Evolutionary conservation across 2,113 vertebrate species (phyloP), one percentile per base, ranked within the genome.

Genomic region (Amazona vittata): DNA sequence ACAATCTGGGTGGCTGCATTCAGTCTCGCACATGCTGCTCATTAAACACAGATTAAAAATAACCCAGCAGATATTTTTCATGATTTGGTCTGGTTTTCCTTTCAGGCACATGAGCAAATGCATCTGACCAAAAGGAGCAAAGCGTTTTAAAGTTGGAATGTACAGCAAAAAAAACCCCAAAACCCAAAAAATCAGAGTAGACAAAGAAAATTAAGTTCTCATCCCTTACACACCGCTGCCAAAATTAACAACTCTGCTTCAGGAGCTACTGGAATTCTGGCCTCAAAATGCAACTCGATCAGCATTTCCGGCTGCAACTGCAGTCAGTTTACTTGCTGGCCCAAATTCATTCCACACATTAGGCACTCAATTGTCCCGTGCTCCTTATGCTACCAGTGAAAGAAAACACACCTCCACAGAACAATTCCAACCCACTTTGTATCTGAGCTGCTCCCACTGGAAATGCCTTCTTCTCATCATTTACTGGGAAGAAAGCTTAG

Each of bases 21-120:
- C 84, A 84, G 89, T 89, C 89, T 90, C 68, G 83, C 94, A 94
- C 73, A 68, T 67, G 78, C 65, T 85, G 90, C 3, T 84, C 87
- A 49, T 11, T n/a, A 79, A 92, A 62, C 68, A 47, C 47, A 52
- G 68, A 93, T 83, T 85, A 90, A 90, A 96, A 90, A 88, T 86
- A 96, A 33, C 83, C 43, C 79, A 39, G 78, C 50, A 88, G 86
- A 6, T 70, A 35, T 63, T 80, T 46, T 55, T 73, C 43, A 4
- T 14, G 39, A 89, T 21, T 86, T 88, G 76, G 75, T 74, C 44
- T 90, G 79, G 13, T 55, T 86, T 90, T 59, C 29, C 79, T 92
- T 69, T 67, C 91, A 76, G 79, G 43, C 41, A 92, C 55, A 7
- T 3, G 68, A 89, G 86, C 57, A 41, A 57, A 26, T 11, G 17